These are phyloP conservation scores for Sciurus carolinensis DNA, from an alignment of 2,797 vertebrate species.

Conservation along the genomic window DNA sequence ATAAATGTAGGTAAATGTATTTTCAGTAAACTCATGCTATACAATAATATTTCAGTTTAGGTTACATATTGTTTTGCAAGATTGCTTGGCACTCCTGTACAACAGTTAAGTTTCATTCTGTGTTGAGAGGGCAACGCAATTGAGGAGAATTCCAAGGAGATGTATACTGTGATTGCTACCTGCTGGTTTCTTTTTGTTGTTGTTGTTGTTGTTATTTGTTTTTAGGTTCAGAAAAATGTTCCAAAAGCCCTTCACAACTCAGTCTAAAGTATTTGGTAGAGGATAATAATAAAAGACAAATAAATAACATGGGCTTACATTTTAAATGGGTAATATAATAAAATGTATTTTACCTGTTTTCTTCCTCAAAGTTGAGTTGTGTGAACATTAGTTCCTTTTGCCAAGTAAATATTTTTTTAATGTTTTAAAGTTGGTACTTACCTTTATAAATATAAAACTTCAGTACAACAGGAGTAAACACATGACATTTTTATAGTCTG, in stretches of 20 bases:
- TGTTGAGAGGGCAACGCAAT: conserved; percentile 91
- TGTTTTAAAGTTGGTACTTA: conserved; percentile 31
- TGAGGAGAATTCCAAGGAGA: conserved; percentile 90
- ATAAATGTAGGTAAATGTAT: not conserved
- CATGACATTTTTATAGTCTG: not conserved
- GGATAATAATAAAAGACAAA: conserved; percentile 94
- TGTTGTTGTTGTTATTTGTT: conserved; percentile 78
- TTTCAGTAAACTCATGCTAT: not conserved
- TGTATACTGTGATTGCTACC: conserved; percentile 91
- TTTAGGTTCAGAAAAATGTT: conserved; percentile 89
- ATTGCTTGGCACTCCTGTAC: conserved; percentile 75
- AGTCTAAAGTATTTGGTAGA: conserved; percentile 92
- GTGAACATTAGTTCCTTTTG: conserved; percentile 83
- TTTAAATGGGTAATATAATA: conserved; percentile 93
- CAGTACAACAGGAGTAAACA: not conserved
- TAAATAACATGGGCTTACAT: conserved; percentile 94
- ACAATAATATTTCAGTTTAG: not conserved
- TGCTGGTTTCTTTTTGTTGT: conserved; percentile 83
- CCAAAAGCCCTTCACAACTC: conserved; percentile 91
- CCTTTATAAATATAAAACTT: not conserved
- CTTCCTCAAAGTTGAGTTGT: conserved; percentile 89
- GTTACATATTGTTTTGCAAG: conserved; percentile 76
- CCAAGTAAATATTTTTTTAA: conserved; percentile 81
- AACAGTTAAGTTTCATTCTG: conserved; percentile 73
- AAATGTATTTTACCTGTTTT: conserved; percentile 91